These are phyloP conservation scores for Macroglossus sobrinus DNA, from an alignment of 2,113 vertebrate genomes.

Conservation along the genomic window DNA sequence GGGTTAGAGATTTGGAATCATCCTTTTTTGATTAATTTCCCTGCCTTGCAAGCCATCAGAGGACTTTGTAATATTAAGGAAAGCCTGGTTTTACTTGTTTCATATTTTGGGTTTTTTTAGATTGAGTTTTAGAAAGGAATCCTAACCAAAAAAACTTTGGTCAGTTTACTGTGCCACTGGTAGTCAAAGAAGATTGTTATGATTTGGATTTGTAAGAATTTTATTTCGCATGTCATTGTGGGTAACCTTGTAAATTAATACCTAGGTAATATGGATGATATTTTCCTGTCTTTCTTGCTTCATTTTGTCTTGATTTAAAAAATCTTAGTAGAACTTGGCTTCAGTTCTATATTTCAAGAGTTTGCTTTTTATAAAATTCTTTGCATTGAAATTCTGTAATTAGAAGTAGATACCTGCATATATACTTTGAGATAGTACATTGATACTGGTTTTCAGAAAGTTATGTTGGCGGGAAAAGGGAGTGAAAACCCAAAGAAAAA, in stretches of 20 bases:
- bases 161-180: not conserved
- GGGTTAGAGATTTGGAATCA: not conserved
- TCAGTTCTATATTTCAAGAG: not conserved
- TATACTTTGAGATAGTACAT: not conserved
- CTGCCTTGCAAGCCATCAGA: not conserved
- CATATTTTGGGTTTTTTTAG: not conserved
- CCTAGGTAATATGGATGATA: not conserved
- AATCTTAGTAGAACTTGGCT: not conserved
- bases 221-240: not conserved
- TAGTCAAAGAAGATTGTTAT: not conserved
- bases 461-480: not conserved
- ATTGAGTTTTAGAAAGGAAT: conserved; percentile 8
- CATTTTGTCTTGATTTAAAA: not conserved
- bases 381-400: not conserved
- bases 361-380: not conserved
- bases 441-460: not conserved
- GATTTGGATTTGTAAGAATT: not conserved
- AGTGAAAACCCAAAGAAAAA: not conserved
- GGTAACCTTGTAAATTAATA: not conserved
- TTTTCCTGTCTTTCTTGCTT: not conserved
- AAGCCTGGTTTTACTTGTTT: not conserved
- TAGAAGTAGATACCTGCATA: not conserved
- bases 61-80: not conserved
- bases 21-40: not conserved
- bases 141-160: not conserved